Percentiles rank a stretch among this genome's conserved stretches.
These are phyloP conservation scores for Heliconius erato DNA, from an alignment of 2,888 invertebrate genomes.

Conservation along the genomic window DNA sequence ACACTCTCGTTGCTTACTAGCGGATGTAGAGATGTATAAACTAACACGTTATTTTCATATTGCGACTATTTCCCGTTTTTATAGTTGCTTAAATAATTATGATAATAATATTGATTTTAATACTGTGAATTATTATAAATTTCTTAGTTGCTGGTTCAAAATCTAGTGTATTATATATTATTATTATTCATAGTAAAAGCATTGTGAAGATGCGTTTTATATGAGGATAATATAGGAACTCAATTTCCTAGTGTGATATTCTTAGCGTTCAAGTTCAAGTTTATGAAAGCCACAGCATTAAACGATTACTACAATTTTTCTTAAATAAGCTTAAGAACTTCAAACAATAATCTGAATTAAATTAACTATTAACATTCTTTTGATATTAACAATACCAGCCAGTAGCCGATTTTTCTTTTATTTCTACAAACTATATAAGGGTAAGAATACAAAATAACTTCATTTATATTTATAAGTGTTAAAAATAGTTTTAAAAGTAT, in stretches of 20 bases:
- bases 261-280: too few species aligned
- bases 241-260: too few species aligned
- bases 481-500: constrained; percentile 27
- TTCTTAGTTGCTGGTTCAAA: too few species aligned
- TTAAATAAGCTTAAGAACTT: too few species aligned
- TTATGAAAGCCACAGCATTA: too few species aligned
- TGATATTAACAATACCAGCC: not conserved
- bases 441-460: constrained; percentile 25
- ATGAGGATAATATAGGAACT: too few species aligned
- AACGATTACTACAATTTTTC: too few species aligned
- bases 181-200: too few species aligned
- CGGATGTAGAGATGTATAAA: not conserved
- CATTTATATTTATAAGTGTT: constrained; percentile 30
- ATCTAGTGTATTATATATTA: too few species aligned
- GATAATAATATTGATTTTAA: not conserved
- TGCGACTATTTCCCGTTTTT: not conserved
- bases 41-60: not conserved
- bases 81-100: not conserved
- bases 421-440: constrained; percentile 11
- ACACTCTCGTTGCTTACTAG: not conserved
- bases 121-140: too few species aligned
- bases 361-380: not conserved
- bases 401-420: not conserved
- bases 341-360: not conserved
- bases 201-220: too few species aligned